Evolutionary conservation across 2,888 invertebrate genomes (phyloP).

Genomic region (Andrena minutula): DNA sequence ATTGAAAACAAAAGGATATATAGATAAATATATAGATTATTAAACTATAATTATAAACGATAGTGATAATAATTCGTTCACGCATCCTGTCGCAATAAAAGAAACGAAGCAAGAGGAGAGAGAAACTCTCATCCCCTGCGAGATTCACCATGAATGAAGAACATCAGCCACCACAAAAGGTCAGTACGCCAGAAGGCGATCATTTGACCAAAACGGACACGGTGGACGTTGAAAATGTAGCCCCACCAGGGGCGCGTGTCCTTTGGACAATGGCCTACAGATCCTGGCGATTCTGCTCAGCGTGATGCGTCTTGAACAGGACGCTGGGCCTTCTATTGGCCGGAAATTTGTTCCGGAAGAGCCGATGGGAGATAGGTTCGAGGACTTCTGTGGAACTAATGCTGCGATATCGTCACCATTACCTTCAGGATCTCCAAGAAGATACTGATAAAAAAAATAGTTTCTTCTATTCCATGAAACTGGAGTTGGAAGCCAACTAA

Average conservation of each 20-base stretch:
- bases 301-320: constrained; percentile 29
- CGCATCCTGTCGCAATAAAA: background rate
- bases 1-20: no score
- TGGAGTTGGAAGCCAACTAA: no score
- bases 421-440: no score
- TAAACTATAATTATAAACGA: no score
- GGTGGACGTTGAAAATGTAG: constrained; percentile 43
- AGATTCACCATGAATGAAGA: constrained; percentile 1
- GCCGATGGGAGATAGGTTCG: constrained; percentile 25
- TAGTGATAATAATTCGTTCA: no score
- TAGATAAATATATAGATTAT: no score
- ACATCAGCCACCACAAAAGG: constrained; percentile 14
- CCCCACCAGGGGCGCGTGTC: constrained; percentile 54
- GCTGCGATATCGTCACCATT: background rate
- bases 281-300: constrained; percentile 47
- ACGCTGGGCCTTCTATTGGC: background rate
- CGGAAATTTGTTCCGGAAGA: constrained; percentile 44
- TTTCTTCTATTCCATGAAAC: no score
- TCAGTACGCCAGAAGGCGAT: constrained; percentile 59
- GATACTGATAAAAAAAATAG: no score
- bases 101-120: constrained; percentile 1
- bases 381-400: constrained; percentile 7
- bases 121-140: constrained; percentile 2
- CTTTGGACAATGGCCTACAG: constrained; percentile 27
- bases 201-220: constrained; percentile 69